Conservation (phyloP, 1,140 invertebrate genomes). For the Proctacanthus coquilletti region DNA sequence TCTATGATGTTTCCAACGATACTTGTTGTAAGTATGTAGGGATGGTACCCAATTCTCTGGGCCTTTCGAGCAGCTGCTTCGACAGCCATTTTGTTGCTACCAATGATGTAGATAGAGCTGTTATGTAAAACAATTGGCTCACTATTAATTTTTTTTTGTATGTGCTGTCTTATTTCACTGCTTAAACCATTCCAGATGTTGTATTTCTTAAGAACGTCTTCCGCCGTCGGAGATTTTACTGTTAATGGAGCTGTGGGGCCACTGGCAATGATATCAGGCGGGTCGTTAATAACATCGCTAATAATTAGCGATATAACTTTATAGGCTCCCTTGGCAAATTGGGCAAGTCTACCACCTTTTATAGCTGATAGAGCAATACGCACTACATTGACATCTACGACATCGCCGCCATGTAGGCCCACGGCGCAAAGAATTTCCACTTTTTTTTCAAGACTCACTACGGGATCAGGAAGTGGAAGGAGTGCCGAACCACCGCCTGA, state of each 20-base stretch:
- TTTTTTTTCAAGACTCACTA: constrained; percentile 65
- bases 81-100: constrained; percentile 63
- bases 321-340: constrained; percentile 45
- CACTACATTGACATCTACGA: constrained; percentile 78
- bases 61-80: constrained; percentile 39
- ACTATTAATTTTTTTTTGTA: constrained; percentile 11
- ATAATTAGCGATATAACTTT: constrained; percentile 69
- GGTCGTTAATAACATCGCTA: constrained; percentile 86
- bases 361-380: constrained; percentile 70
- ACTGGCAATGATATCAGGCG: constrained; percentile 83
- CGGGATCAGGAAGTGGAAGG: constrained; percentile 55
- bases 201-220: constrained; percentile 53
- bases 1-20: constrained; percentile 53
- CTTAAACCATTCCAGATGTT: constrained; percentile 38
- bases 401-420: constrained; percentile 63
- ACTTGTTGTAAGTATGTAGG: constrained; percentile 47
- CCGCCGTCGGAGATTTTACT: constrained; percentile 28
- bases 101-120: constrained; percentile 54
- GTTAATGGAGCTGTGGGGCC: constrained; percentile 69
- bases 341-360: constrained; percentile 80
- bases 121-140: constrained; percentile 14
- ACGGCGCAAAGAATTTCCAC: constrained; percentile 51
- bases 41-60: constrained; percentile 33
- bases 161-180: constrained; percentile 8
- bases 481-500: constrained; percentile 90